Conservation (phyloP, 2,888 invertebrate species). For the Smittia aterrima region DNA sequence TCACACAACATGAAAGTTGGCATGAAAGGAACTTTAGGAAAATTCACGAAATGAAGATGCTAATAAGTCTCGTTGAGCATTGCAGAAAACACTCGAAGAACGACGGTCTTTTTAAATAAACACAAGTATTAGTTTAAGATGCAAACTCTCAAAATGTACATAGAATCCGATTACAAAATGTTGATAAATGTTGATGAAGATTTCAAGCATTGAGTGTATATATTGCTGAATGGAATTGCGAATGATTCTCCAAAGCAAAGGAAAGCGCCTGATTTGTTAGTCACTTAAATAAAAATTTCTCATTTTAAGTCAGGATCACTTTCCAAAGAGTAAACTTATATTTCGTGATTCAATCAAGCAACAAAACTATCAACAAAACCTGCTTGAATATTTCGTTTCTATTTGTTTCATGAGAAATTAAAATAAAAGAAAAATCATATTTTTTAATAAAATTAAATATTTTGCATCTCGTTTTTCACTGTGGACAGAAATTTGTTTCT, state of each 20-base stretch:
- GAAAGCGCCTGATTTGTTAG: slow-evolving; percentile 10
- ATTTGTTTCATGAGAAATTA: neutral
- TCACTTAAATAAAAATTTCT: neutral
- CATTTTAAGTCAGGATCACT: neutral
- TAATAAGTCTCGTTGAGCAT: too few species aligned
- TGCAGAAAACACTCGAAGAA: too few species aligned
- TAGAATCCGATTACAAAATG: neutral
- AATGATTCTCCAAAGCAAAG: neutral
- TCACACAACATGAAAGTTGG: too few species aligned
- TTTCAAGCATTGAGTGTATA: neutral
- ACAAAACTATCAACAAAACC: too few species aligned
- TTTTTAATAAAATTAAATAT: neutral
- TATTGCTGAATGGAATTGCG: neutral
- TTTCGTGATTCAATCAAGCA: slow-evolving; percentile 1
- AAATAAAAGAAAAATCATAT: neutral
- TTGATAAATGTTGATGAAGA: neutral
- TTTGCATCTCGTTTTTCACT: too few species aligned
- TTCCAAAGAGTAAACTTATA: neutral
- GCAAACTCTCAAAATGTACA: neutral
- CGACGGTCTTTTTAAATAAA: neutral
- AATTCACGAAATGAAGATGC: too few species aligned
- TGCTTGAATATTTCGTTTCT: neutral
- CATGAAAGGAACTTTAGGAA: too few species aligned
- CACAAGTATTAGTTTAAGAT: neutral
- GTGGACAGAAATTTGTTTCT: neutral